phyloP scores from a whole-genome alignment of 2,113 vertebrate genomes.

The Andinoacara biseriatus region DNA sequence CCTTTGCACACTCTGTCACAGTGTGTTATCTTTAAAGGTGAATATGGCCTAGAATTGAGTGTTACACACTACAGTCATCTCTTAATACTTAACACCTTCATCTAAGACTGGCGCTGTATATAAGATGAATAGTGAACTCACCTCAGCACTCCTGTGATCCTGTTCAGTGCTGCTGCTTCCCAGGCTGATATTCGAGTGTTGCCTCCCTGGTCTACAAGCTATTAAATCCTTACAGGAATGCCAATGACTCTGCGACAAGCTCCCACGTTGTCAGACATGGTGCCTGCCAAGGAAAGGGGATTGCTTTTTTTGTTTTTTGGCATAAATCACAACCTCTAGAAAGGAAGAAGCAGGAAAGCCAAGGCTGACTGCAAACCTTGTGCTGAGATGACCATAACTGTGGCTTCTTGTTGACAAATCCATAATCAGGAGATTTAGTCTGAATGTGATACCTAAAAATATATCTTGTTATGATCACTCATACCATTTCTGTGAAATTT shows the following conservation, averaged over 20 bases:
- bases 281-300: constrained; percentile 59
- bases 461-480: background rate
- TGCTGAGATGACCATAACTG: background rate
- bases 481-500: background rate
- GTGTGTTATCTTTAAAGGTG: constrained; percentile 4
- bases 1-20: constrained; percentile 8
- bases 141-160: constrained; percentile 50
- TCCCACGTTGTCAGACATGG: constrained; percentile 46
- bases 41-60: constrained; percentile 14
- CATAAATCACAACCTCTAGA: constrained; percentile 50
- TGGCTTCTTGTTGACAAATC: background rate
- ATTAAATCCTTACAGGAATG: constrained; percentile 74
- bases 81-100: constrained; percentile 35
- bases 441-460: background rate
- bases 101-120: constrained; percentile 9
- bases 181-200: constrained; percentile 65
- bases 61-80: constrained; percentile 20
- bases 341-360: constrained; percentile 17
- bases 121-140: constrained; percentile 65
- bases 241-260: constrained; percentile 57
- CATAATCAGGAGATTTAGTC: background rate
- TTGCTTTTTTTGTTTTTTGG: constrained; percentile 63
- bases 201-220: constrained; percentile 63
- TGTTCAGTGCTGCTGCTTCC: constrained; percentile 55
- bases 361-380: constrained; percentile 11